phyloP scores from a whole-genome alignment of 2,797 vertebrate species.

The Discoglossus pictus region DNA sequence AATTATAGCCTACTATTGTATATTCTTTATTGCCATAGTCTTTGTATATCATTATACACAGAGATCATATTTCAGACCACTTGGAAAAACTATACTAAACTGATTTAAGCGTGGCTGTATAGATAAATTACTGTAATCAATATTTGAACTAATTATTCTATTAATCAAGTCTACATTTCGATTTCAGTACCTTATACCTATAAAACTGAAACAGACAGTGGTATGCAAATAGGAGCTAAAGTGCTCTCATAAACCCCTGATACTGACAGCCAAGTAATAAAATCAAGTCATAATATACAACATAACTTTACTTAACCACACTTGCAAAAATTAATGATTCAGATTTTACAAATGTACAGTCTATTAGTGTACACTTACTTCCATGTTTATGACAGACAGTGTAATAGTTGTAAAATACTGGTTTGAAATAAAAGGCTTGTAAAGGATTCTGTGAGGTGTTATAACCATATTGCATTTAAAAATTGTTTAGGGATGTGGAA shows the following conservation, averaged over 20 bases:
- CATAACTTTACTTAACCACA: not conserved
- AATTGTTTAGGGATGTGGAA: no score
- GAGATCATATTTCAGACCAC: no score
- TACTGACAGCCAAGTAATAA: slow-evolving; percentile 4
- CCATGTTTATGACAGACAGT: not conserved
- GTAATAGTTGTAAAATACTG: slow-evolving; percentile 10
- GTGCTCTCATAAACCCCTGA: slow-evolving; percentile 8
- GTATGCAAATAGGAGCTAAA: not conserved
- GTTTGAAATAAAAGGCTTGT: not conserved
- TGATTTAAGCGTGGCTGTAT: no score
- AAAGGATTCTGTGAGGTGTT: not conserved
- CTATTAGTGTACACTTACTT: slow-evolving; percentile 8
- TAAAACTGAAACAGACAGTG: not conserved
- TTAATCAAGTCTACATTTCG: no score
- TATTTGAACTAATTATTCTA: no score
- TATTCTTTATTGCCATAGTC: no score
- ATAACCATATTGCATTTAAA: no score
- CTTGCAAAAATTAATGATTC: not conserved
- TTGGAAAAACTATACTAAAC: no score
- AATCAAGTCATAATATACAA: slow-evolving; percentile 12
- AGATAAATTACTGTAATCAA: no score
- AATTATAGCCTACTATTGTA: no score
- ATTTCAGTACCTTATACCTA: not conserved
- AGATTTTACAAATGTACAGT: slow-evolving; percentile 5
- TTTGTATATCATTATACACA: no score